Evolutionary conservation across 2,888 invertebrate species (phyloP), one percentile per base, ranked within the genome.

Genomic region (Aphrophora alni): DNA sequence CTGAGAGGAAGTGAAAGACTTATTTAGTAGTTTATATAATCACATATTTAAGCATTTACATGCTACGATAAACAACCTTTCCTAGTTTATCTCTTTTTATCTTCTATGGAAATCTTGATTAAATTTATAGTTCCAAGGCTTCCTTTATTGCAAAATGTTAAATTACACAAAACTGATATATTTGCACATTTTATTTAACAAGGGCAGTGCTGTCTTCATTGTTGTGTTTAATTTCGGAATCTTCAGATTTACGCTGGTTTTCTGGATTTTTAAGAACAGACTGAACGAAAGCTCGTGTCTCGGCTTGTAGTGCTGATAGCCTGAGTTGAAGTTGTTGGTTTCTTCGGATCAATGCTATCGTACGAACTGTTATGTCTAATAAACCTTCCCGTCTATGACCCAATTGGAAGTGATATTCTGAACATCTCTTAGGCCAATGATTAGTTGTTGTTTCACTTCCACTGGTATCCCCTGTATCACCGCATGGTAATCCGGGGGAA

Each of bases 241-340:
- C 7, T 59, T 59, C 21, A 4, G 59, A 21, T 59, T n/a, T 59
- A 8, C 21, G 21, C 59, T 59, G 59, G 21, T 59, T 59, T 59
- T 59, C 59, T 21, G 59, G 59, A 8, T 59, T 59, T 59, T 59
- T 38, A 69, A 77, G 75, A 38, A 80, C 80, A 12, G 91, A 89
- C 59, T 91, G 89, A 24, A 93, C 90, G 84, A 92, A 93, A 81
- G 91, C 90, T 3, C 91, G 89, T 0, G 93, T 93, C 87, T 93
- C 93, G 81, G 90, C 88, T 91, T 91, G 81, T 89, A 89, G 84
- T 27, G 86, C 85, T 17, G 86, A 85, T 51, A 88, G 83, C 38
- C 87, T 86, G 73, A 85, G 84, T 72, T 88, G 87, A 14, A 88
- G 85, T 14, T 85, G 82, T 68, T 86, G 86, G 82, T 88, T 88